Evolutionary conservation across 2,797 vertebrate species (phyloP).

Genomic region (Diplodus sargus): DNA sequence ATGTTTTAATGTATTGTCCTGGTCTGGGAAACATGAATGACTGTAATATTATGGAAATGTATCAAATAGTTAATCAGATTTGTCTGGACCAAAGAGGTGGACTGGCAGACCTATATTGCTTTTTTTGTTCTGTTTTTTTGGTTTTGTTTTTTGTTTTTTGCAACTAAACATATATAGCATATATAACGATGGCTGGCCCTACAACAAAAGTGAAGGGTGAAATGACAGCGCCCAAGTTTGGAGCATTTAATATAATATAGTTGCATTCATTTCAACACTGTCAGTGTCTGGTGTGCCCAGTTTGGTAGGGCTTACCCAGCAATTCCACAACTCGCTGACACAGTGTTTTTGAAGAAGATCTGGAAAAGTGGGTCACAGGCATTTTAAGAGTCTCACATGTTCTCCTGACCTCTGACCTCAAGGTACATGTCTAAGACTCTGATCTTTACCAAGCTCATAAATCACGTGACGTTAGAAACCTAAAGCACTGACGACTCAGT

Average conservation of each 20-base stretch:
- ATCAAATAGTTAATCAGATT: no score
- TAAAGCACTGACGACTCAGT: neutral
- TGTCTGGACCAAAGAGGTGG: neutral
- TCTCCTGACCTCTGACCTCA: constrained; percentile 45
- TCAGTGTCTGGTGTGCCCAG: neutral
- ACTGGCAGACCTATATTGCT: neutral
- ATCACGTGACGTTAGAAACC: constrained; percentile 32
- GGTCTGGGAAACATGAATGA: no score
- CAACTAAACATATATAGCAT: neutral
- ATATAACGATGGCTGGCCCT: neutral
- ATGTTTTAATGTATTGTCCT: no score
- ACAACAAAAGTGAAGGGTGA: neutral
- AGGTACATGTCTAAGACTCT: constrained; percentile 1
- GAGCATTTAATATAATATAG: no score
- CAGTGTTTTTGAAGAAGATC: constrained; percentile 32
- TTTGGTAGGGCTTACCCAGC: constrained; percentile 25
- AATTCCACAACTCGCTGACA: constrained; percentile 17
- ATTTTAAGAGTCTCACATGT: constrained; percentile 48
- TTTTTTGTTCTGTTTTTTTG: no score
- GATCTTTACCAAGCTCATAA: constrained; percentile 29
- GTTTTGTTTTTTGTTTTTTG: no score
- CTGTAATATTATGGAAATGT: neutral
- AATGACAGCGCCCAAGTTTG: neutral
- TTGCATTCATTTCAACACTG: neutral
- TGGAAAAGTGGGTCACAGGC: constrained; percentile 41